Percentiles rank a stretch among this genome's conserved stretches.
Evolutionary conservation across 2,888 invertebrate species (phyloP).

Genomic region (Cremastobaeus sp.): DNA sequence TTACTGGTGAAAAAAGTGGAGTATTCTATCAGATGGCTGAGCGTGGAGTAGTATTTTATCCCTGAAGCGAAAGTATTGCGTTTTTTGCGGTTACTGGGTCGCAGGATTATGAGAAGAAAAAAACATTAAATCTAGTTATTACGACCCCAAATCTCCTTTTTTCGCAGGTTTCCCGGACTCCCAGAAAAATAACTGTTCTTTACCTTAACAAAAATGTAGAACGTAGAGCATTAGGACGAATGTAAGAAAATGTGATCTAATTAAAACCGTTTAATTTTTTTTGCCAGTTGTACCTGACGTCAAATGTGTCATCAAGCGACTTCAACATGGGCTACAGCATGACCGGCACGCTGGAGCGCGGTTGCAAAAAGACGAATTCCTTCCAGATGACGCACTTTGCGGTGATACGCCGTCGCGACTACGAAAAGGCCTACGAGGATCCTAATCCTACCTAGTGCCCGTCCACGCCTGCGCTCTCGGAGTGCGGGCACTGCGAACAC

Average conservation of each 20-base stretch:
- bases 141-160: too few relatives aligned
- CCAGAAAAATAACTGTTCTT: too few relatives aligned
- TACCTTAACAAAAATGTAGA: too few relatives aligned
- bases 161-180: too few relatives aligned
- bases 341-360: slow-evolving; percentile 90
- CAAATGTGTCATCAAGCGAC: slow-evolving; percentile 90
- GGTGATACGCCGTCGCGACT: slow-evolving; percentile 89
- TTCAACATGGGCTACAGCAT: slow-evolving; percentile 94
- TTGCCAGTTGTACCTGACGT: slow-evolving; percentile 86
- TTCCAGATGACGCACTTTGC: slow-evolving; percentile 93
- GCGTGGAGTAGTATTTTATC: too few relatives aligned
- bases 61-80: too few relatives aligned
- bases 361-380: slow-evolving; percentile 86
- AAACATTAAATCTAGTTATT: too few relatives aligned
- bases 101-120: too few relatives aligned
- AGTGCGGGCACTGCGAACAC: slow-evolving; percentile 76
- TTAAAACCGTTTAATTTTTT: slow-evolving; percentile 21
- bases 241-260: not conserved
- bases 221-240: not conserved
- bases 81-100: too few relatives aligned
- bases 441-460: slow-evolving; percentile 77
- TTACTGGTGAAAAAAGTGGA: too few relatives aligned
- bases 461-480: slow-evolving; percentile 76
- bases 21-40: too few relatives aligned
- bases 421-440: slow-evolving; percentile 80